phyloP scores from a whole-genome alignment of 2,888 invertebrate genomes.

The Nasonovia ribisnigri region DNA sequence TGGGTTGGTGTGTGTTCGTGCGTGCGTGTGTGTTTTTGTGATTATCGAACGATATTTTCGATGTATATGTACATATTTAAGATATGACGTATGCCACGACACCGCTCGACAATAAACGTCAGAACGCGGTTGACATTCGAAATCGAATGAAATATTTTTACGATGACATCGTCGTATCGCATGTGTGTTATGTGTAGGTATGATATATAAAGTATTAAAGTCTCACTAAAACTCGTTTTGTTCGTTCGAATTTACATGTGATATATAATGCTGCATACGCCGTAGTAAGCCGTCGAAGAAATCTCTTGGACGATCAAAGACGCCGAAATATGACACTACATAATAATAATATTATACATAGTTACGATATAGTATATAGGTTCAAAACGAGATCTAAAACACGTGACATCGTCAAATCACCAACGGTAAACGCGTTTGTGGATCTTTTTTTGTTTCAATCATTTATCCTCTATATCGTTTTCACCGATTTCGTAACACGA shows the following conservation, averaged over 20 bases:
- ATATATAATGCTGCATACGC: not conserved
- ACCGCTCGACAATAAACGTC: not conserved
- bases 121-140: slow-evolving; percentile 5
- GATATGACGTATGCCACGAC: not conserved
- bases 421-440: slow-evolving; percentile 10
- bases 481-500: slow-evolving; percentile 46
- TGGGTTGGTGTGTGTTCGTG: too few species aligned
- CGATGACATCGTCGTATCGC: not conserved
- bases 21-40: not conserved
- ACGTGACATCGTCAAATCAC: not conserved
- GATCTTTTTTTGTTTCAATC: not conserved
- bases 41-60: not conserved
- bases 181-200: not conserved
- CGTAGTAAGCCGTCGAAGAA: not conserved
- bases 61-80: not conserved
- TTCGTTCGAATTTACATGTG: not conserved
- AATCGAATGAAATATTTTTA: slow-evolving; percentile 22
- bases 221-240: slow-evolving; percentile 26
- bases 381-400: not conserved
- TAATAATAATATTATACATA: slow-evolving; percentile 12
- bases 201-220: not conserved
- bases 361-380: not conserved
- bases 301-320: slow-evolving; percentile 43
- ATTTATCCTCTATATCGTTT: slow-evolving; percentile 40
- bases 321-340: slow-evolving; percentile 54